A percentile compares a stretch with the other conserved stretches of the same genome.
These are phyloP conservation scores for Pygoscelis adeliae DNA, from an alignment of 2,113 vertebrate genomes.

Conservation along the genomic window DNA sequence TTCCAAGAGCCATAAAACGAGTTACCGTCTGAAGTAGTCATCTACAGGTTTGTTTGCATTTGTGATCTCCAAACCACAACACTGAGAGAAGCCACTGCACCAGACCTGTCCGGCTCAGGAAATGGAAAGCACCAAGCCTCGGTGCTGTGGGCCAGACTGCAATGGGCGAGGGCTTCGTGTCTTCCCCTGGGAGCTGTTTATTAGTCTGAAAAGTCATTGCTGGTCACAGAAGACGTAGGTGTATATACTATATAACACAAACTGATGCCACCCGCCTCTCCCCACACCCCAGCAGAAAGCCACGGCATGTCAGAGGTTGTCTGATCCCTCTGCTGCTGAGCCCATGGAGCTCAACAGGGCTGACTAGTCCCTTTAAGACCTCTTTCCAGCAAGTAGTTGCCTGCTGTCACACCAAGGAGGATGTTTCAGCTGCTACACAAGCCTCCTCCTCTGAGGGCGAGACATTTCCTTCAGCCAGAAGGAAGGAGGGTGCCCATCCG, in stretches of 20 bases:
- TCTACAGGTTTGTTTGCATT: neutral
- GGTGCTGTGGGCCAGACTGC: neutral
- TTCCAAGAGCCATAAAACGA: neutral
- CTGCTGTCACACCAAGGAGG: neutral
- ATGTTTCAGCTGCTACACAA: neutral
- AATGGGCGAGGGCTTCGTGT: accelerated
- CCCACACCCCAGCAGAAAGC: neutral
- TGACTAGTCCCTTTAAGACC: neutral
- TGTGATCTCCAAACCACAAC: neutral
- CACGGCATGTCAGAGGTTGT: neutral
- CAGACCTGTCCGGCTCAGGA: neutral
- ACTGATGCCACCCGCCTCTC: neutral
- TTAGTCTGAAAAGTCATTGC: neutral
- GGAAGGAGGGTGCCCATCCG: neutral
- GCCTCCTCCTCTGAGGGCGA: neutral
- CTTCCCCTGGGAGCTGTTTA: neutral
- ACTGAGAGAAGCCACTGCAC: neutral
- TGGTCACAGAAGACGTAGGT: neutral
- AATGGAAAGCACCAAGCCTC: neutral
- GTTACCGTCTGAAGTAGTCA: neutral
- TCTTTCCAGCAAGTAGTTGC: neutral
- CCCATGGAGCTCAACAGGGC: neutral
- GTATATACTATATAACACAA: neutral
- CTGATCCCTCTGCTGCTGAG: neutral
- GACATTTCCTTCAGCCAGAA: neutral